Percentiles rank a stretch among this genome's conserved stretches.
Conservation (phyloP, 2,888 invertebrate genomes). For the Eupithecia exiguata region DNA sequence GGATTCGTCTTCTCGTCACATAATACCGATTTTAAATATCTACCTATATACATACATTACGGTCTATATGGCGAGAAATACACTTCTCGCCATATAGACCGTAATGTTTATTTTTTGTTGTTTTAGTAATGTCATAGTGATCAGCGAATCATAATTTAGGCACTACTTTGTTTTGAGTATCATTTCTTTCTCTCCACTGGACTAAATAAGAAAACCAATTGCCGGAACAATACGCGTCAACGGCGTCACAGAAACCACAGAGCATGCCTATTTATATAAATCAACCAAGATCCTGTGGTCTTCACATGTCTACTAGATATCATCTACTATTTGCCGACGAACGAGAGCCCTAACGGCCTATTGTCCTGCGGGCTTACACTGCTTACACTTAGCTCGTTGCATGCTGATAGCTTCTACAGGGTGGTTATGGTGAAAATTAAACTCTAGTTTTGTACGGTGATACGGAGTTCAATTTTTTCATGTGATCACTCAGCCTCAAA, state of each 20-base stretch:
- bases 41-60: too few relatives aligned
- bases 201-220: slow-evolving; percentile 8
- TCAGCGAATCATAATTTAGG: too few relatives aligned
- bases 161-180: not conserved
- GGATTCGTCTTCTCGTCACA: not conserved
- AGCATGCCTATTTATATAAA: slow-evolving; percentile 21
- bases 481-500: not conserved
- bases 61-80: too few relatives aligned
- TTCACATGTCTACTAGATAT: slow-evolving; percentile 32
- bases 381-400: slow-evolving; percentile 9
- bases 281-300: slow-evolving; percentile 19
- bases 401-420: slow-evolving; percentile 34
- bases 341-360: slow-evolving; percentile 59
- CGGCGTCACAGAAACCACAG: slow-evolving; percentile 16
- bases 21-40: too few relatives aligned
- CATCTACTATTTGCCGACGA: slow-evolving; percentile 64
- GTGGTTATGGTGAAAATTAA: slow-evolving; percentile 13
- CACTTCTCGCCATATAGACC: too few relatives aligned
- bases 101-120: too few relatives aligned
- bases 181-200: not conserved
- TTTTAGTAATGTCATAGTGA: too few relatives aligned
- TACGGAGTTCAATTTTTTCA: not conserved
- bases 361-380: slow-evolving; percentile 51
- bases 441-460: not conserved
- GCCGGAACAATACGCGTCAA: slow-evolving; percentile 7